Base-by-base conservation (phyloP, 2,797 vertebrate species). In the Pelobates cultripes region DNA sequence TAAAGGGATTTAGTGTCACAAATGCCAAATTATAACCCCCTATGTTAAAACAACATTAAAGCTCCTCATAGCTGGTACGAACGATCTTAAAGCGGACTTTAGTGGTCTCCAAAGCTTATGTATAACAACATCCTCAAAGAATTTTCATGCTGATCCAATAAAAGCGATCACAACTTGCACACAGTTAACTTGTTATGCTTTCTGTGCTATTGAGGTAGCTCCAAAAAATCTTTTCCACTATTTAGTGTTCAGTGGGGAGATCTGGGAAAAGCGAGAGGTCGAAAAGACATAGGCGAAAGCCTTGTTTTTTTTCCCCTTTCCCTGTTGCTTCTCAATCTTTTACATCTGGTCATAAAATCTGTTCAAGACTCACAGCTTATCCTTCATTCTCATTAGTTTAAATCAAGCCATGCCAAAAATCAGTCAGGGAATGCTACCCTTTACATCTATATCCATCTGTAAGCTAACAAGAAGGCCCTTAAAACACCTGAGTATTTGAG, bases 331-430 rank as follows among this genome's bases (percentile, higher is more conserved):
- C 61, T 80, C 77, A 84, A 80, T 75, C 77, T 76, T 79, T 75
- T 67, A 84, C 82, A 84, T 84, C 82, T 84, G 82, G 82, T 63
- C 77, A 80, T 84, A 79, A 84, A 84, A 84, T 76, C 73, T 66
- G 68, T 84, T 84, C 82, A 75, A 84, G 69, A 80, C 72, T 84
- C 82, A 47, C 82, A 80, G 82, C 47, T 76, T 79, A 84, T 84
- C 68, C 82, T 80, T 84, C 82, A 84, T 84, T 84, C 82, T 84
- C 77, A 80, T 79, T 84, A 84, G 73, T 80, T 79, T 79, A 71
- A 76, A 80, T 72, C 73, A 68, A 84, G 61, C 60, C 67, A 76
- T 80, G 82, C 82, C 82, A 84, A 84, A 60, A 79, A 55, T 17
- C 68, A 57, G 68, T 84, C 82, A 80, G 63, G 73, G 72, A 79